These are phyloP conservation scores for Ammodytes marinus DNA, from an alignment of 2,113 vertebrate genomes.

Conservation along the genomic window DNA sequence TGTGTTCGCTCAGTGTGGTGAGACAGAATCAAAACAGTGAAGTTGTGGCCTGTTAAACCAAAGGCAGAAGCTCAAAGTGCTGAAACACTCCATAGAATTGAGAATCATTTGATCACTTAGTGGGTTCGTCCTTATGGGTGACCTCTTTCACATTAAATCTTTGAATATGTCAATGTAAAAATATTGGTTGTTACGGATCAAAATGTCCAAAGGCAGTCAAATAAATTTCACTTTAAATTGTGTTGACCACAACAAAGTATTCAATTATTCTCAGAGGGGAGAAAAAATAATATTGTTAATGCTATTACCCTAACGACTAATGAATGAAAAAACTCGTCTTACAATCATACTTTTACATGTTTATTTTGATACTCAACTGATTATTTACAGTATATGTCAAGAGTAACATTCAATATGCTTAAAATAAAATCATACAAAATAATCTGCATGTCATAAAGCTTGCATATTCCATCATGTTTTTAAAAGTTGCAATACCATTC, in stretches of 20 bases:
- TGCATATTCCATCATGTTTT: conserved; percentile 62
- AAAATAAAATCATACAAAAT: conserved; percentile 69
- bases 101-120: neutral
- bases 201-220: neutral
- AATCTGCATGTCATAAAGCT: conserved; percentile 64
- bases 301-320: neutral
- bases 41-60: no score
- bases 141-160: no score
- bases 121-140: no score
- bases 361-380: conserved; percentile 74
- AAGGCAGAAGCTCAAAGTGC: no score
- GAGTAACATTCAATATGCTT: conserved; percentile 75
- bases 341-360: conserved; percentile 48
- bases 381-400: conserved; percentile 55
- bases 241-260: neutral
- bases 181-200: neutral
- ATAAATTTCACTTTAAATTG: neutral
- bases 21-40: no score
- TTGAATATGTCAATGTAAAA: neutral
- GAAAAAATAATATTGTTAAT: neutral
- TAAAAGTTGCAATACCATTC: conserved; percentile 53
- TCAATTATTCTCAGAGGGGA: neutral
- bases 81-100: no score
- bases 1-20: no score
- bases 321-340: conserved; percentile 20